Conservation (phyloP, 2,113 vertebrate species). For the Tachuris rubrigastra region DNA sequence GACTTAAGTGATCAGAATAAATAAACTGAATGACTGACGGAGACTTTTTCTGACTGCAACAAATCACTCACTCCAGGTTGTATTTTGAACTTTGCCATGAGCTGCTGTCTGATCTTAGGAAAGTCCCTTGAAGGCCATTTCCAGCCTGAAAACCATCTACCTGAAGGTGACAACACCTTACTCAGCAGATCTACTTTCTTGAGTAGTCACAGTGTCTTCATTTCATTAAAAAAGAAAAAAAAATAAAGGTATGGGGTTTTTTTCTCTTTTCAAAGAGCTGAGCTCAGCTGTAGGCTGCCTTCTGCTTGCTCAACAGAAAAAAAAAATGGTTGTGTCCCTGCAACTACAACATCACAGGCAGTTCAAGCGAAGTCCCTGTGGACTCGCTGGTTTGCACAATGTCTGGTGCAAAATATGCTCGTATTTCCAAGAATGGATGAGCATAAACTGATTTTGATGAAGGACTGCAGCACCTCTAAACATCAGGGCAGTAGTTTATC, state of each 20-base stretch:
- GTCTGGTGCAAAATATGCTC: not conserved
- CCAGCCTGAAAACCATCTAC: not conserved
- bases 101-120: not conserved
- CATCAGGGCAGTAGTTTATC: not conserved
- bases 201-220: not conserved
- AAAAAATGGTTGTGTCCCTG: not conserved
- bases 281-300: not conserved
- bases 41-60: not conserved
- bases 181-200: not conserved
- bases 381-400: not conserved
- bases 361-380: not conserved
- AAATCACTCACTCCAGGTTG: not conserved
- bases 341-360: not conserved
- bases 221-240: not conserved
- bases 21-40: not conserved
- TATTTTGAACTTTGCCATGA: not conserved
- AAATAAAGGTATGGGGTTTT: not conserved
- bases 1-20: not conserved
- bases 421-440: not conserved
- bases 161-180: not conserved
- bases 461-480: not conserved
- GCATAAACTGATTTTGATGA: not conserved
- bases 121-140: not conserved
- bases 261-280: not conserved
- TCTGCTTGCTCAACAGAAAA: constrained; percentile 1